Evolutionary conservation across 1,140 invertebrate genomes (phyloP).

Genomic region (Tetragnatha versicolor): DNA sequence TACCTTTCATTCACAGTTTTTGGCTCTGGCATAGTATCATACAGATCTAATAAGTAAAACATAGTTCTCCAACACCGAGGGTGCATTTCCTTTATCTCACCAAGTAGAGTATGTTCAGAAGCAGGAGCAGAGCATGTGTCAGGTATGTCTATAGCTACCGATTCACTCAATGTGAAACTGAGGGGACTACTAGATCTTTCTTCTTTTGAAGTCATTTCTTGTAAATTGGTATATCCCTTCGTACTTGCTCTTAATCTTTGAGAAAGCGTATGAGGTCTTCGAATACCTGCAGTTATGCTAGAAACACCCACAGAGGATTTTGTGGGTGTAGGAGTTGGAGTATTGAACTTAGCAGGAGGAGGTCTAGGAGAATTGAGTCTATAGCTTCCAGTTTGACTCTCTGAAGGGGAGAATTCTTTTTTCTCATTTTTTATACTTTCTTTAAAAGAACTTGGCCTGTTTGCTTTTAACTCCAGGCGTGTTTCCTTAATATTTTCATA

Average conservation of each 20-base stretch:
- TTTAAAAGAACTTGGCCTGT: slow-evolving; percentile 67
- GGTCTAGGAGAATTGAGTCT: slow-evolving; percentile 46
- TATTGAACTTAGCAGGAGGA: slow-evolving; percentile 29
- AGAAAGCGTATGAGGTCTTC: slow-evolving; percentile 54
- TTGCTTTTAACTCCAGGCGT: slow-evolving; percentile 78
- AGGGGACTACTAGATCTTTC: slow-evolving; percentile 51
- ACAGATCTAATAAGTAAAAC: slow-evolving; percentile 89
- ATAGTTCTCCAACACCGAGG: slow-evolving; percentile 94
- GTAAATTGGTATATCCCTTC: slow-evolving; percentile 57
- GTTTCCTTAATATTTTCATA: slow-evolving; percentile 97
- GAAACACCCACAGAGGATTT: slow-evolving; percentile 27
- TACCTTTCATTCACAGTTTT: slow-evolving; percentile 78
- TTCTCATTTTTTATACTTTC: slow-evolving; percentile 50
- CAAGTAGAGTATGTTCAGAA: slow-evolving; percentile 64
- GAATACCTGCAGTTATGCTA: slow-evolving; percentile 49
- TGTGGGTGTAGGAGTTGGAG: slow-evolving; percentile 38
- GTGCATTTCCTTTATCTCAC: slow-evolving; percentile 67
- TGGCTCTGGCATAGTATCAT: slow-evolving; percentile 91
- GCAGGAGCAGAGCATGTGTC: slow-evolving; percentile 61
- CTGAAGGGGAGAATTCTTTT: slow-evolving; percentile 52
- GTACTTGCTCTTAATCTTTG: slow-evolving; percentile 54
- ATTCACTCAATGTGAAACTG: slow-evolving; percentile 59
- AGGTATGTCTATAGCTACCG: slow-evolving; percentile 64
- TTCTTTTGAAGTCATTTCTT: slow-evolving; percentile 52
- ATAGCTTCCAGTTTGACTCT: slow-evolving; percentile 56